Base-by-base conservation (phyloP, 2,113 vertebrate species). In the Misgurnus mizolepis region DNA sequence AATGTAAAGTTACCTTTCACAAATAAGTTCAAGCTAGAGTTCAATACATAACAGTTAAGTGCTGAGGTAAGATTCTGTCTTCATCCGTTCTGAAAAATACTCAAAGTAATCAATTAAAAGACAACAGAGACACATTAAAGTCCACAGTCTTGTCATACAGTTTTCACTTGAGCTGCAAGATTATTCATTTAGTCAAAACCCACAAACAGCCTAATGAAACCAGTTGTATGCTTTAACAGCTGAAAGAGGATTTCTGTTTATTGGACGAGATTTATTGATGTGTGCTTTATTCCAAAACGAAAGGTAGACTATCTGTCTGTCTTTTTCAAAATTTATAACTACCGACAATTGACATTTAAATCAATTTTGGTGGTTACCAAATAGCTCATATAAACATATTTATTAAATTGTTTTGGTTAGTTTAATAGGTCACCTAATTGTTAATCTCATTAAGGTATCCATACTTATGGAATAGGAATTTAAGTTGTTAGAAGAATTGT, bases 21-120 rank as follows among this genome's bases (percentile, higher is more conserved):
- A 65, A 76, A 53, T 64, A 73, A 17, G 53, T 62, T 62, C 39
- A 60, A 81, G 27, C 78, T 47, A 17, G 49, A 70, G 70, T 60
- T 43, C 10, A 60, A 56, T 80, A 65, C 41, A 53, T 78, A 86
- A 86, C 79, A 79, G 80, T 82, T 80, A 66, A 86, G 81, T 80
- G 85, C 49, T 92, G 91, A 91, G 89, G 89, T 92, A 89, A 90
- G 80, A 80, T 88, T 70, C 83, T 83, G 86, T 84, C 43, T 89
- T 71, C 86, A 82, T 90, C 86, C 80, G 78, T 84, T 79, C 80
- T 82, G 66, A 84, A 78, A 70, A 67, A 43, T 55, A 45, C 62
- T 69, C 17, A 80, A 71, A 84, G 53, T 74, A 27, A 18, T 72
- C 15, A 74, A 18, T 78, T 40, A 73, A 47, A 41, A 34, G 55